phyloP scores from a whole-genome alignment of 2,113 vertebrate species.

The Odontophorus gujanensis region DNA sequence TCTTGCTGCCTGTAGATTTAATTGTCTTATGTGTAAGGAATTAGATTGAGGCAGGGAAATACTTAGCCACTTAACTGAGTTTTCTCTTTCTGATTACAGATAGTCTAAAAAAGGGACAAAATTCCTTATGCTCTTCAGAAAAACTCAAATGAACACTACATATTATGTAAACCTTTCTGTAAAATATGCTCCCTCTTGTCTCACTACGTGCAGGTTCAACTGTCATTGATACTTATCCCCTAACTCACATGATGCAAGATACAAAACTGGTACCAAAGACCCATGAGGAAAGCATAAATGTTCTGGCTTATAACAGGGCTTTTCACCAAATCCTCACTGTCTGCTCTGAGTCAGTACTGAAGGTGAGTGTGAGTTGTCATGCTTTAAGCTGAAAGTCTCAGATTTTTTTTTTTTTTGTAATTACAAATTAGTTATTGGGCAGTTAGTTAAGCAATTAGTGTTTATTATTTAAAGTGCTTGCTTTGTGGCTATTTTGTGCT shows the following conservation, averaged over 20 bases:
- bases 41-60: background rate
- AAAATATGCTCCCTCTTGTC: background rate
- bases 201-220: slow-evolving; percentile 66
- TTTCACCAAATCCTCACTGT: slow-evolving; percentile 77
- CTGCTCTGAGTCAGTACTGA: slow-evolving; percentile 79
- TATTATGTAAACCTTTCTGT: background rate
- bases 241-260: slow-evolving; percentile 71
- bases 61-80: background rate
- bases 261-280: slow-evolving; percentile 72
- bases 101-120: background rate
- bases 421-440: background rate
- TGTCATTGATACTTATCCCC: slow-evolving; percentile 75
- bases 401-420: background rate
- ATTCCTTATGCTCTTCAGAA: background rate
- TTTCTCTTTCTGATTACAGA: background rate
- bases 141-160: background rate
- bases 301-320: slow-evolving; percentile 72
- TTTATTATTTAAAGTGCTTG: background rate
- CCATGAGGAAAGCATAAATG: slow-evolving; percentile 75
- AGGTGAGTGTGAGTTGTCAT: slow-evolving; percentile 57
- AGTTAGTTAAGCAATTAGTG: background rate
- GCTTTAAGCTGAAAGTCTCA: background rate
- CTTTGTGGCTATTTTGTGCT: background rate
- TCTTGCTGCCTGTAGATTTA: background rate
- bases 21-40: background rate